Evolutionary conservation across 2,113 vertebrate genomes (phyloP), one percentile per base, ranked within the genome.

Genomic region (Nanorana parkeri): DNA sequence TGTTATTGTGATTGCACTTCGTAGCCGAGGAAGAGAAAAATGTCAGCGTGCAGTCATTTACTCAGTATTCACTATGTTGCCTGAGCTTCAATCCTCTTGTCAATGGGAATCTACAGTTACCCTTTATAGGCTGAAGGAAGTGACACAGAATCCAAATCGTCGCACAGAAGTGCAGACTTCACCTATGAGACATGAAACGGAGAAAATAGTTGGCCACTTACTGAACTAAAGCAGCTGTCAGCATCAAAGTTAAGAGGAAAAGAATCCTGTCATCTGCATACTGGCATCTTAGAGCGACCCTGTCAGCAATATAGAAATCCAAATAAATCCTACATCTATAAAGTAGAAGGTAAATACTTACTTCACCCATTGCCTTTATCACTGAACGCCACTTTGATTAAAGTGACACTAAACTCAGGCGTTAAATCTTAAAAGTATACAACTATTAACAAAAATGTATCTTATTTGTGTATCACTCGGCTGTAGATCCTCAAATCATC

Each of bases 1-100:
- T 75, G 47, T 67, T 76, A 67, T 54, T 76, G 80, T 60, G 64
- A 83, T 83, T 83, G 47, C 73, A 75, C 71, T 82, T 82, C 80
- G 74, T 65, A 56, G 66, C n/a, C 41, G 19, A 74, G 61, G 61
- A n/a, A 67, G 17, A 51, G 63, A 68, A 67, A 82, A 67, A 75
- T 82, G 80, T 82, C 61, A 82, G 29, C 36, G 21, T 58, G 58
- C 61, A 82, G 71, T 58, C 63, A 75, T 68, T 83, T 76, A 82
- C 60, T 60, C 29, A 56, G 55, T 75, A 58, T 74, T 66, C 63
- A 47, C 51, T 60, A 54, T 65, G 32, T 36, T 58, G 63, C 56
- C 79, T 66, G 7, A 54, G 41, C 47, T 81, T 32, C 51, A 51
- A 66, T 74, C 60, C 55, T 74, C 69, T 56, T 74, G 79, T 74